These are phyloP conservation scores for Antedon mediterranea DNA, from an alignment of 53 echinoderm and acorn worm genomes.

Conservation along the genomic window DNA sequence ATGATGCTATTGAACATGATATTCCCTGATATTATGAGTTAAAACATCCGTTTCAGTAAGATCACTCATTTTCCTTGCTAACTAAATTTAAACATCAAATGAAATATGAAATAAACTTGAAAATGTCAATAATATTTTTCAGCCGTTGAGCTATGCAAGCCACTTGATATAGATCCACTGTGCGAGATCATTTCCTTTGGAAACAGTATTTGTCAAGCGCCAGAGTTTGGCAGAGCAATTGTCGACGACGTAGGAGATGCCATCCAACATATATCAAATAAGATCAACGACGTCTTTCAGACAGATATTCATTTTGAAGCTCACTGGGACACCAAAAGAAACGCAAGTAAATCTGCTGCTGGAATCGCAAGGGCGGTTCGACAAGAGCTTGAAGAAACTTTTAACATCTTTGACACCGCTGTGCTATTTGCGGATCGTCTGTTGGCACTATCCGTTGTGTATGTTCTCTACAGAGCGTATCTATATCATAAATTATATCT, in stretches of 20 bases:
- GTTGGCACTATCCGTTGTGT: constrained; percentile 59
- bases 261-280: constrained; percentile 16
- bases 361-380: constrained; percentile 50
- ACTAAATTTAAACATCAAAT: no score
- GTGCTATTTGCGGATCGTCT: constrained; percentile 62
- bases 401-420: constrained; percentile 30
- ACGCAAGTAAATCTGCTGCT: constrained; percentile 39
- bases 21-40: no score
- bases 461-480: constrained; percentile 50
- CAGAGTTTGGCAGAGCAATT: not conserved
- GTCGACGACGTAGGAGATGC: constrained; percentile 22
- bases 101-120: no score
- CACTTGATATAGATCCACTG: constrained; percentile 24
- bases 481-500: constrained; percentile 65
- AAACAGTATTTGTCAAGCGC: not conserved
- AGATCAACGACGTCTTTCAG: constrained; percentile 24
- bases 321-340: constrained; percentile 46
- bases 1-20: no score
- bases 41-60: no score
- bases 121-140: not conserved
- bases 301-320: constrained; percentile 51
- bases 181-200: constrained; percentile 11
- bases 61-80: no score
- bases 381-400: constrained; percentile 39
- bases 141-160: constrained; percentile 25